Conservation (phyloP, 2,888 invertebrate genomes). For the Zaprionus bogoriensis region DNA sequence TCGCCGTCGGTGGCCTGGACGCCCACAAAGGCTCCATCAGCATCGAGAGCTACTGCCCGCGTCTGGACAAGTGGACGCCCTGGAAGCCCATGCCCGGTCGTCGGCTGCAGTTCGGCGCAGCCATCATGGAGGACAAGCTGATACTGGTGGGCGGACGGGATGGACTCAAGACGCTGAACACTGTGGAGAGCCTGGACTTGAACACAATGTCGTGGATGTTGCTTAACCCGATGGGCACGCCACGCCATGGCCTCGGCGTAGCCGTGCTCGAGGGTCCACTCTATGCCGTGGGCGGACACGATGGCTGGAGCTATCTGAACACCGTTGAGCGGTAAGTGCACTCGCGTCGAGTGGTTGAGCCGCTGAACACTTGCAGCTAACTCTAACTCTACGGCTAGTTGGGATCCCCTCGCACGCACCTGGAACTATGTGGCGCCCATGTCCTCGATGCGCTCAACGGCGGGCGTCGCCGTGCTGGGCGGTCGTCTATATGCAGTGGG, state of each 20-base stretch:
- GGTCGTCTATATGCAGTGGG: conserved; percentile 95
- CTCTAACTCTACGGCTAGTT: too few relatives aligned
- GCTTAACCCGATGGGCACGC: conserved; percentile 94
- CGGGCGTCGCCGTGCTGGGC: conserved; percentile 94
- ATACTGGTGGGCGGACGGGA: conserved; percentile 95
- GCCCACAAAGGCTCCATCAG: conserved; percentile 94
- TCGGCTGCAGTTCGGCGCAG: conserved; percentile 95
- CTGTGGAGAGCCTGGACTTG: conserved; percentile 94
- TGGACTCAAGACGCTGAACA: conserved; percentile 96
- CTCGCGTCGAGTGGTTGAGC: too few relatives aligned
- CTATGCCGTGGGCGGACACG: conserved; percentile 97
- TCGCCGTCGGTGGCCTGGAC: conserved; percentile 97
- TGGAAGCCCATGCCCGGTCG: conserved; percentile 83
- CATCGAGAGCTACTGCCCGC: conserved; percentile 90
- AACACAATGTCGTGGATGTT: conserved; percentile 91
- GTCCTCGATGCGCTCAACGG: conserved; percentile 92
- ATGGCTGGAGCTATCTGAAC: conserved; percentile 93
- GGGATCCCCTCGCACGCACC: conserved; percentile 93
- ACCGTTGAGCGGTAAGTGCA: conserved; percentile 90
- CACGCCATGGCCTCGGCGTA: conserved; percentile 91
- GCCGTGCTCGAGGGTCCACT: conserved; percentile 91
- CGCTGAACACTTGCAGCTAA: too few relatives aligned
- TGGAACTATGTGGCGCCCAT: conserved; percentile 96
- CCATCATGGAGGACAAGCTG: conserved; percentile 90
- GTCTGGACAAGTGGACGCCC: conserved; percentile 81